These are phyloP conservation scores for Emydoidea blandingii DNA, from an alignment of 2,797 vertebrate genomes.

Conservation along the genomic window DNA sequence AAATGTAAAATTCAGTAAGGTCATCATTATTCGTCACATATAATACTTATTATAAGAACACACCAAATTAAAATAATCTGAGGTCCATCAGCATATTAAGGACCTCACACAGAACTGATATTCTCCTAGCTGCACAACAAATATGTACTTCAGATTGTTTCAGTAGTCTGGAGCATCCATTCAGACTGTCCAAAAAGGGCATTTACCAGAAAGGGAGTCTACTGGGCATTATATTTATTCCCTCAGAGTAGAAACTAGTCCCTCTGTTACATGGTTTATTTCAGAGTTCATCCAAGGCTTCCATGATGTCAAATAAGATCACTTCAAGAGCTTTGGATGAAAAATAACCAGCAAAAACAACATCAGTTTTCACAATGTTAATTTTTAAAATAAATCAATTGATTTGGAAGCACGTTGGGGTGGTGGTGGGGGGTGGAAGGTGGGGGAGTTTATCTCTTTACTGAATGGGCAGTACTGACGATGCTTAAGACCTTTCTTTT, in stretches of 20 bases:
- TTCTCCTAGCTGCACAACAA: background rate
- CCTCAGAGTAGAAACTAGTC: accelerated
- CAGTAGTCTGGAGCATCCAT: background rate
- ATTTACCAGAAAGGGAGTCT: background rate
- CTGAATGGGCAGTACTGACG: background rate
- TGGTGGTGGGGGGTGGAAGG: background rate
- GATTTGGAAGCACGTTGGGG: background rate
- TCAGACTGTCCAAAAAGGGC: background rate
- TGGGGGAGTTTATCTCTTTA: background rate
- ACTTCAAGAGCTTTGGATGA: background rate
- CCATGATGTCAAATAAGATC: background rate
- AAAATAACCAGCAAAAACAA: background rate
- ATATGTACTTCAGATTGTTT: background rate
- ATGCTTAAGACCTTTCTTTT: too few relatives aligned
- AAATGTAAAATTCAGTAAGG: background rate
- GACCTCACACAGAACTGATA: background rate
- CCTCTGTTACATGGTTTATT: background rate
- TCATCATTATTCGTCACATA: background rate
- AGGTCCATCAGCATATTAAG: background rate
- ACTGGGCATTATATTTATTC: background rate
- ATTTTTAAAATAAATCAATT: background rate
- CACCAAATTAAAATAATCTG: background rate
- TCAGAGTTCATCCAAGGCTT: background rate
- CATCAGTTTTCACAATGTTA: background rate
- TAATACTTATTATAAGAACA: background rate